These are phyloP conservation scores for Taeniopygia guttata DNA, from an alignment of 2,797 vertebrate genomes.

Conservation along the genomic window DNA sequence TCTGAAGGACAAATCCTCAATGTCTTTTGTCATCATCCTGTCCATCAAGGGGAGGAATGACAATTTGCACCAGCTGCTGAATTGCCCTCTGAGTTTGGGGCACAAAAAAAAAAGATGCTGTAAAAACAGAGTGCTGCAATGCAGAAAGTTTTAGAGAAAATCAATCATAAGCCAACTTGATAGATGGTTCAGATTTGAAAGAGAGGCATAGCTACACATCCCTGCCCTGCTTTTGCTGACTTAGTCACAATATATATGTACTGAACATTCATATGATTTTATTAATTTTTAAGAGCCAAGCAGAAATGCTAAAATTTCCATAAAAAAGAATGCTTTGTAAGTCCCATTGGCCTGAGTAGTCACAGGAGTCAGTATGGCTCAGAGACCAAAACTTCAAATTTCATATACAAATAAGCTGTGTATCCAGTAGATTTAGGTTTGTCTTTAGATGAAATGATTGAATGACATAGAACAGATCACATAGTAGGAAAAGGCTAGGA, in stretches of 20 bases:
- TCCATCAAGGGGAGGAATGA: background rate
- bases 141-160: slow-evolving; percentile 43
- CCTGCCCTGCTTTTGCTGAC: slow-evolving; percentile 17
- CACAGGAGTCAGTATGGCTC: background rate
- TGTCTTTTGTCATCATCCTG: background rate
- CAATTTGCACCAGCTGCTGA: slow-evolving; percentile 10
- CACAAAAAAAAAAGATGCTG: background rate
- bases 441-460: background rate
- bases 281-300: slow-evolving; percentile 10
- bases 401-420: background rate
- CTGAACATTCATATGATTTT: background rate
- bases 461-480: background rate
- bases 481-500: background rate
- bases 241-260: background rate
- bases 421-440: background rate
- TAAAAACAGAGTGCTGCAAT: slow-evolving; percentile 36
- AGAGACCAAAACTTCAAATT: background rate
- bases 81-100: background rate
- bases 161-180: slow-evolving; percentile 53
- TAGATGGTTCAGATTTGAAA: slow-evolving; percentile 20
- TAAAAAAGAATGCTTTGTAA: background rate
- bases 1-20: slow-evolving; percentile 7
- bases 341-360: background rate
- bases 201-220: background rate
- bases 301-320: background rate